phyloP scores from a whole-genome alignment of 2,113 vertebrate species.

The Zosterops borbonicus region DNA sequence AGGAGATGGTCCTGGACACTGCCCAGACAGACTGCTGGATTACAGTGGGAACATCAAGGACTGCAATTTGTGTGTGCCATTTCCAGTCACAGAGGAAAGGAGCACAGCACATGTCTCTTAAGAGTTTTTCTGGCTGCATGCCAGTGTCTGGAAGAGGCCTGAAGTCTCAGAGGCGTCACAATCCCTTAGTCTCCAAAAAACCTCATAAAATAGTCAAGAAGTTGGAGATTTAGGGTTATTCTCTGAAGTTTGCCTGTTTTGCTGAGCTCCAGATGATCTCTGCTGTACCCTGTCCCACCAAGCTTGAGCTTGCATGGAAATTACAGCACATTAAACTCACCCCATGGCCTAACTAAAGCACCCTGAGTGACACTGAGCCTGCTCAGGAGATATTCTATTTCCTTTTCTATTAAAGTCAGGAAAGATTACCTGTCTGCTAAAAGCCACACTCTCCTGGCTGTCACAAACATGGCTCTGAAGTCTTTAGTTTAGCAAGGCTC shows the following conservation, averaged over 20 bases:
- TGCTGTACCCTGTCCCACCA: not conserved
- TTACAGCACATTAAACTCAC: not conserved
- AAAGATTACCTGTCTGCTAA: not conserved
- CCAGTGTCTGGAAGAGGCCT: not conserved
- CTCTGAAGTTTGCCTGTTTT: not conserved
- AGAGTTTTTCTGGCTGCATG: not conserved
- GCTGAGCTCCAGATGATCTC: not conserved
- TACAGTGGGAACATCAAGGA: not conserved
- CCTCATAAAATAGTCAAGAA: not conserved
- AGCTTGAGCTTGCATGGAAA: not conserved
- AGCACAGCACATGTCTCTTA: fast-evolving
- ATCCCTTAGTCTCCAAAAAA: not conserved
- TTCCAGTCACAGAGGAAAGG: not conserved
- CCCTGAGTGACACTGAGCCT: not conserved
- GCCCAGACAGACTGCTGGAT: not conserved
- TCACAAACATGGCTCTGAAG: not conserved
- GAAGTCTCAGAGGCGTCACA: not conserved
- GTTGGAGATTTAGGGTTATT: not conserved
- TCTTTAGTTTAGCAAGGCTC: not conserved
- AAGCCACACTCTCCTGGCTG: not conserved
- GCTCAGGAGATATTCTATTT: not conserved
- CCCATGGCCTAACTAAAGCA: not conserved
- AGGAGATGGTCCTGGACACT: not conserved
- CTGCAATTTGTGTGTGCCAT: not conserved
- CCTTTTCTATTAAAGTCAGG: not conserved